Evolutionary conservation across 2,888 invertebrate species (phyloP).

Genomic region (Timema podura): DNA sequence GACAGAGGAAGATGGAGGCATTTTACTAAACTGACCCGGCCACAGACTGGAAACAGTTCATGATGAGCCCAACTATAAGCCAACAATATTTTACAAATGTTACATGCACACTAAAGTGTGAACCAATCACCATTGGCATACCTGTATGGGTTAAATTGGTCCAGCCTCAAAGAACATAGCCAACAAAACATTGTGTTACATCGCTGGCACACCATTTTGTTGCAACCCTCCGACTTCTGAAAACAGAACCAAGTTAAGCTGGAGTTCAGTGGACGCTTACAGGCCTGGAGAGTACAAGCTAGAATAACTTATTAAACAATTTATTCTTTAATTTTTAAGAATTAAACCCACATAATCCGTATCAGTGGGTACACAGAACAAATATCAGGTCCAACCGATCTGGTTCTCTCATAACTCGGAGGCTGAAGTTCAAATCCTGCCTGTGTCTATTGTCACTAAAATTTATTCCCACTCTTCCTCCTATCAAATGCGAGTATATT

Average conservation of each 20-base stretch:
- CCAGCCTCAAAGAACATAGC: conserved; percentile 51
- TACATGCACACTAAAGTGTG: too few species aligned
- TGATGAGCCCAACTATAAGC: too few species aligned
- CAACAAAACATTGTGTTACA: conserved; percentile 62
- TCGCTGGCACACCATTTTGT: conserved; percentile 62
- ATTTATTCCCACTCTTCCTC: too few species aligned
- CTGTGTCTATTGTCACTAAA: too few species aligned
- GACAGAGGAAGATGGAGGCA: too few species aligned
- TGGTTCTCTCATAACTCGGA: too few species aligned
- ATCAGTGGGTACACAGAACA: not conserved
- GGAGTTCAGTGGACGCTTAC: conserved; percentile 21
- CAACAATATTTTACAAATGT: too few species aligned
- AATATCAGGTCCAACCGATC: not conserved
- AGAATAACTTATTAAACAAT: conserved; percentile 7
- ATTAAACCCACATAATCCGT: conserved; percentile 10
- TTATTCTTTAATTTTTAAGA: not conserved
- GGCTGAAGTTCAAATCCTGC: too few species aligned
- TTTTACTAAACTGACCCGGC: too few species aligned
- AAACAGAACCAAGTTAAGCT: conserved; percentile 21
- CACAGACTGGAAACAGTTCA: too few species aligned
- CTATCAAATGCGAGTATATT: too few species aligned
- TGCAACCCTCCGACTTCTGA: conserved; percentile 63
- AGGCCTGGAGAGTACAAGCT: conserved; percentile 15
- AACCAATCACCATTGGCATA: too few species aligned
- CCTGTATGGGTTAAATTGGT: conserved; percentile 50